Conservation (phyloP, 2,113 vertebrate genomes). For the Phyllostomus hastatus region DNA sequence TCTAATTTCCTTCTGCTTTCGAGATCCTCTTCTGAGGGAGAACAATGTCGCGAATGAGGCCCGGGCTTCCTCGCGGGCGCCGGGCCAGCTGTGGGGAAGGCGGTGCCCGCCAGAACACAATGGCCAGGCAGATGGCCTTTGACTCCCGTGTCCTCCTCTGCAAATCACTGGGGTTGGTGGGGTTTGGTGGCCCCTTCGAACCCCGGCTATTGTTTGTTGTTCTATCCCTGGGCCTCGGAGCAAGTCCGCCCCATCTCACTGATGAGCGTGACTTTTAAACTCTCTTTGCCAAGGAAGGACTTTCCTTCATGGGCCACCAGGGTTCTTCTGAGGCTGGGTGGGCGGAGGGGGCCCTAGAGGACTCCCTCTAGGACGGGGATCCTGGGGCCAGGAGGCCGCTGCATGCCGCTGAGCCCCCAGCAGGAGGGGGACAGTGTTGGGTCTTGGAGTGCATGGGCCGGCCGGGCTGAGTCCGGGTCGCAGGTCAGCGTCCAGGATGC, state of each 20-base stretch:
- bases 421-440: neutral
- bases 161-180: neutral
- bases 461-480: neutral
- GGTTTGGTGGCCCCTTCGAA: neutral
- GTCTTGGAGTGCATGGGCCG: neutral
- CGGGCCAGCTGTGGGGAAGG: neutral
- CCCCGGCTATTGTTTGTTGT: neutral
- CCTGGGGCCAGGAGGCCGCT: neutral
- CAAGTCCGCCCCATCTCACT: neutral
- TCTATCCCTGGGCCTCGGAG: neutral
- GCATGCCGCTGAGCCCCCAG: accelerated
- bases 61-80: neutral
- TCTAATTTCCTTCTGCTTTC: conserved; percentile 70
- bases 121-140: neutral
- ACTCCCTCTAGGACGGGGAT: neutral
- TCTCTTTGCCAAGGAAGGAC: neutral
- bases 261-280: neutral
- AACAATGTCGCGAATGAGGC: neutral
- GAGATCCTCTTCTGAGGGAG: conserved; percentile 59
- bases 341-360: accelerated
- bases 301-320: neutral
- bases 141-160: neutral
- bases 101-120: accelerated
- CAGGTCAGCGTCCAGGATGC: neutral
- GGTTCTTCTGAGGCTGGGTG: neutral